Evolutionary conservation across 1,140 invertebrate genomes (phyloP).

Genomic region (Hyphantria cunea): DNA sequence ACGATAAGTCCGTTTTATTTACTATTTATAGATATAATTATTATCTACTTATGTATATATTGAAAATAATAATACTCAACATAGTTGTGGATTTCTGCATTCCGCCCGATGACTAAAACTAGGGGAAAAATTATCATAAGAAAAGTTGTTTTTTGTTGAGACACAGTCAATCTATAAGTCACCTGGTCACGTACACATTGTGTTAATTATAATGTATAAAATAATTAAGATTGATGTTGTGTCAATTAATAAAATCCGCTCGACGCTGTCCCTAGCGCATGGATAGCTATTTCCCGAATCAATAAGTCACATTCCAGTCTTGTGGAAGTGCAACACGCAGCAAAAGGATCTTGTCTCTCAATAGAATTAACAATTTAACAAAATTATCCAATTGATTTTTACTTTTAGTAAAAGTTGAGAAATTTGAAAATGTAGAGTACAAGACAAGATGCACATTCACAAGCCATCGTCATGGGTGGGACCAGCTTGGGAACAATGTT

Average conservation of each 20-base stretch:
- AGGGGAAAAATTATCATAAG: slow-evolving; percentile 71
- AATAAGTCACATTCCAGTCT: slow-evolving; percentile 79
- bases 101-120: slow-evolving; percentile 78
- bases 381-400: slow-evolving; percentile 23
- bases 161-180: slow-evolving; percentile 48
- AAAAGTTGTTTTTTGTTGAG: slow-evolving; percentile 53
- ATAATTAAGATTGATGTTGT: slow-evolving; percentile 43
- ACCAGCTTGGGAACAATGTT: slow-evolving; percentile 79
- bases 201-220: slow-evolving; percentile 42
- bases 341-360: slow-evolving; percentile 38
- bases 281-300: slow-evolving; percentile 68
- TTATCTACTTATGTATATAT: slow-evolving; percentile 80
- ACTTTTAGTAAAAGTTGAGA: slow-evolving; percentile 12
- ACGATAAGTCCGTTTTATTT: slow-evolving; percentile 69
- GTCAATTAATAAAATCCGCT: slow-evolving; percentile 44
- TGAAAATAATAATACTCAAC: slow-evolving; percentile 77
- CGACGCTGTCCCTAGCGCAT: slow-evolving; percentile 34
- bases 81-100: slow-evolving; percentile 81
- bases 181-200: slow-evolving; percentile 45
- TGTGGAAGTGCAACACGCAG: slow-evolving; percentile 70
- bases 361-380: slow-evolving; percentile 19
- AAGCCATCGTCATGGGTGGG: slow-evolving; percentile 80
- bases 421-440: slow-evolving; percentile 38
- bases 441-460: slow-evolving; percentile 57
- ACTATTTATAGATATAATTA: slow-evolving; percentile 58